Conservation (phyloP, 2,797 vertebrate genomes). For the Manis crassicaudata region DNA sequence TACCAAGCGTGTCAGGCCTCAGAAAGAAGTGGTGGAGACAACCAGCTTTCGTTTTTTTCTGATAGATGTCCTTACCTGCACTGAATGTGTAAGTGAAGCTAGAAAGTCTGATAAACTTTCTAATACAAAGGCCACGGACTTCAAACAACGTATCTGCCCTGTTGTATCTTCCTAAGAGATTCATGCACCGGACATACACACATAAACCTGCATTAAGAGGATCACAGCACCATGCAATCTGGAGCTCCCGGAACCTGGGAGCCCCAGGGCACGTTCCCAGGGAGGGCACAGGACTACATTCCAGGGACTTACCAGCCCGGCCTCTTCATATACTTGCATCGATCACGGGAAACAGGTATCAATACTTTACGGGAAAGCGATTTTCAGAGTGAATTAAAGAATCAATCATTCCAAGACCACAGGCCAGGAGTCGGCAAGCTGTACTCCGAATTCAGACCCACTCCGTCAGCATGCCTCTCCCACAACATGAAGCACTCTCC, state of each 20-base stretch:
- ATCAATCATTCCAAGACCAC: neutral
- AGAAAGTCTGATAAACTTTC: neutral
- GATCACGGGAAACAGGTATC: neutral
- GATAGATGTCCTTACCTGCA: neutral
- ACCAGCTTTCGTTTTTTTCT: neutral
- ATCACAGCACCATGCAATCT: accelerated
- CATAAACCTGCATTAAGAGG: accelerated
- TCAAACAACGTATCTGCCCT: neutral
- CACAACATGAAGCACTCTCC: neutral
- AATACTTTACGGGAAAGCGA: neutral
- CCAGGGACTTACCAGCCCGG: neutral
- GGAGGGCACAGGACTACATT: too few species aligned
- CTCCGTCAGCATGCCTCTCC: neutral
- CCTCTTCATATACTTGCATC: neutral
- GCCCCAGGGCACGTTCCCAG: neutral
- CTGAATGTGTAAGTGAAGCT: neutral
- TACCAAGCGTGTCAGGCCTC: neutral
- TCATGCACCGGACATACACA: too few species aligned
- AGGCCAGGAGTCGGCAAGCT: accelerated
- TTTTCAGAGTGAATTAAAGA: neutral
- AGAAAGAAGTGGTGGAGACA: neutral
- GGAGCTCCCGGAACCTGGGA: neutral
- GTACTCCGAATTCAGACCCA: neutral
- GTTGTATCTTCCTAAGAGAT: too few species aligned
- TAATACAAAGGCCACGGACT: neutral